Conservation (phyloP, 2,113 vertebrate genomes). For the Rhinopomastus cyanomelas region DNA sequence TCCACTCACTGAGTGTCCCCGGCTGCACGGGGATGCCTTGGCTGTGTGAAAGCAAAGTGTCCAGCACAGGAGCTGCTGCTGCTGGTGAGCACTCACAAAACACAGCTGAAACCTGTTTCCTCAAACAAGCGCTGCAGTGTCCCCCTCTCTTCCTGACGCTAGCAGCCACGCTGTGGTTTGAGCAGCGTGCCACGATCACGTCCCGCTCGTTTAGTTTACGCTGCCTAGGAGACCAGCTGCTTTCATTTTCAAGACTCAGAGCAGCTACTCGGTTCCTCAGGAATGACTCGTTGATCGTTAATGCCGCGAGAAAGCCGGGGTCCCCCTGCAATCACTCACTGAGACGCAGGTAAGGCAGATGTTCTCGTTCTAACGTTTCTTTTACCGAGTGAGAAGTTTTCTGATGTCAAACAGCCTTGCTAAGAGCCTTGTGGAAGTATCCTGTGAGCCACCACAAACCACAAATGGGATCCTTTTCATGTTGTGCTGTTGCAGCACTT, state of each 20-base stretch:
- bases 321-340: not conserved
- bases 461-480: too few relatives aligned
- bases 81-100: not conserved
- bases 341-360: slow-evolving; percentile 57
- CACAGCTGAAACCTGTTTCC: not conserved
- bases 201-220: slow-evolving; percentile 64
- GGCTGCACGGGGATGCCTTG: accelerated
- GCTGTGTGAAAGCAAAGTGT: not conserved
- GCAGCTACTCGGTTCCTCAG: slow-evolving; percentile 17
- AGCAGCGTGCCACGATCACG: slow-evolving; percentile 57
- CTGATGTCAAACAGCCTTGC: not conserved
- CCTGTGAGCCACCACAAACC: not conserved
- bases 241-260: slow-evolving; percentile 45
- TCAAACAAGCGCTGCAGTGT: slow-evolving; percentile 17
- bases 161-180: not conserved
- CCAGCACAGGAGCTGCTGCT: not conserved
- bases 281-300: slow-evolving; percentile 25
- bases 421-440: not conserved
- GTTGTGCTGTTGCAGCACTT: too few relatives aligned
- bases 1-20: not conserved
- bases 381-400: not conserved
- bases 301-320: not conserved
- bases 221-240: slow-evolving; percentile 65
- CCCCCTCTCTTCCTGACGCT: not conserved
- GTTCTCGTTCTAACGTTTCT: slow-evolving; percentile 15